Conservation (phyloP, 2,113 vertebrate species). For the Ancistrus triradiatus region DNA sequence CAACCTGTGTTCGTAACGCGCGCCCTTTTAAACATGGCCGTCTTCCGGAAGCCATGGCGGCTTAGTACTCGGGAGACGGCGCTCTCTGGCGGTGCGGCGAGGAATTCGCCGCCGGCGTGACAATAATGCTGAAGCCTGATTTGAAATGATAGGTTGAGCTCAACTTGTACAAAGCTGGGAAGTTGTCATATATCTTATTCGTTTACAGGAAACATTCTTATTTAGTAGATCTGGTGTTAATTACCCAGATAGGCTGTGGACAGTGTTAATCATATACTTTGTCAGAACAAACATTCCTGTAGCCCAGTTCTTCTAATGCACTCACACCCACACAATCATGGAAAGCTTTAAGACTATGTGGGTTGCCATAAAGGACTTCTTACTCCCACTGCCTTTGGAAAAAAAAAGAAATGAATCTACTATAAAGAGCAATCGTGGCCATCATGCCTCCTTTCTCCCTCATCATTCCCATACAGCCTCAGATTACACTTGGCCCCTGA, state of each 20-base stretch:
- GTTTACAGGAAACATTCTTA: not conserved
- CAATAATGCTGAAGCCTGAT: not conserved
- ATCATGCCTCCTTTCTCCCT: slow-evolving; percentile 52
- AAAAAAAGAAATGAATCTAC: slow-evolving; percentile 63
- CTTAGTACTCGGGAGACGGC: too few relatives aligned
- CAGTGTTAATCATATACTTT: slow-evolving; percentile 32
- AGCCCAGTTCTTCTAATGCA: slow-evolving; percentile 41
- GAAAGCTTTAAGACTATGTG: slow-evolving; percentile 66
- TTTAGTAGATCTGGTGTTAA: not conserved
- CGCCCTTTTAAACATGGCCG: too few relatives aligned
- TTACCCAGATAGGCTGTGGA: not conserved
- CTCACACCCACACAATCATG: slow-evolving; percentile 47
- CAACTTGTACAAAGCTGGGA: too few relatives aligned
- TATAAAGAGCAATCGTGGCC: slow-evolving; percentile 58
- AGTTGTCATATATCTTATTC: too few relatives aligned
- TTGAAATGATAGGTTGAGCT: too few relatives aligned
- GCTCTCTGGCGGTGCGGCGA: too few relatives aligned
- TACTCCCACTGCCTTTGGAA: slow-evolving; percentile 60
- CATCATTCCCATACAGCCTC: slow-evolving; percentile 58
- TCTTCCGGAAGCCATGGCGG: too few relatives aligned
- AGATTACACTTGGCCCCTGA: slow-evolving; percentile 62
- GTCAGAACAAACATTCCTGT: slow-evolving; percentile 21
- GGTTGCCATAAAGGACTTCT: slow-evolving; percentile 67
- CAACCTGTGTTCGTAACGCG: too few relatives aligned
- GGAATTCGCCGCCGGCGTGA: too few relatives aligned